These are phyloP conservation scores for Epinotia nisella DNA, from an alignment of 2,888 invertebrate species.

Conservation along the genomic window DNA sequence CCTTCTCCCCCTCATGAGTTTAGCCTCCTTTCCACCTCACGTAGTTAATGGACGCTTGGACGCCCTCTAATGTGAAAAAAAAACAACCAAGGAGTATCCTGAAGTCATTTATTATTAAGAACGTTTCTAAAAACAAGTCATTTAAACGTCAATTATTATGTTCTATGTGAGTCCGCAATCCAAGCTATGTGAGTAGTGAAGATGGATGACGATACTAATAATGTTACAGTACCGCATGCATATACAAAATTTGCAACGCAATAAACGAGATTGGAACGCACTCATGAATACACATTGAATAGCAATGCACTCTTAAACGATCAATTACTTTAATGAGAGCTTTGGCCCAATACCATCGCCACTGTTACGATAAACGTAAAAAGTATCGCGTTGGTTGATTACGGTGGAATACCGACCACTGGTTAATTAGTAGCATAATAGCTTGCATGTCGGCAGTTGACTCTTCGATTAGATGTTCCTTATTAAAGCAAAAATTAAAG, in stretches of 20 bases:
- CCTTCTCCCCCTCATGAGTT: too few species aligned
- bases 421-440: neutral
- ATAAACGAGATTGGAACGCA: slow-evolving; percentile 34
- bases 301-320: slow-evolving; percentile 47
- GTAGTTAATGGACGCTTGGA: too few species aligned
- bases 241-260: slow-evolving; percentile 31
- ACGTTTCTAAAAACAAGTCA: too few species aligned
- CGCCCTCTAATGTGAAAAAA: too few species aligned
- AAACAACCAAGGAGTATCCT: too few species aligned
- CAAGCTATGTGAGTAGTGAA: neutral
- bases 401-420: neutral
- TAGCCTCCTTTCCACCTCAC: too few species aligned
- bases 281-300: slow-evolving; percentile 38
- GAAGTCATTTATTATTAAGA: too few species aligned
- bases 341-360: slow-evolving; percentile 46
- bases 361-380: slow-evolving; percentile 5
- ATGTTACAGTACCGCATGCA: neutral
- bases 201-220: neutral
- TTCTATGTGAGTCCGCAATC: too few species aligned
- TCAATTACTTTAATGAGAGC: slow-evolving; percentile 53
- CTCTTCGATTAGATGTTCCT: neutral
- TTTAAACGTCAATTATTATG: too few species aligned
- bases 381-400: neutral
- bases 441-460: neutral
- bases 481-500: neutral